Evolutionary conservation across 2,888 invertebrate genomes (phyloP), one percentile per base, ranked within the genome.

Genomic region (Mechanitis mazaeus): DNA sequence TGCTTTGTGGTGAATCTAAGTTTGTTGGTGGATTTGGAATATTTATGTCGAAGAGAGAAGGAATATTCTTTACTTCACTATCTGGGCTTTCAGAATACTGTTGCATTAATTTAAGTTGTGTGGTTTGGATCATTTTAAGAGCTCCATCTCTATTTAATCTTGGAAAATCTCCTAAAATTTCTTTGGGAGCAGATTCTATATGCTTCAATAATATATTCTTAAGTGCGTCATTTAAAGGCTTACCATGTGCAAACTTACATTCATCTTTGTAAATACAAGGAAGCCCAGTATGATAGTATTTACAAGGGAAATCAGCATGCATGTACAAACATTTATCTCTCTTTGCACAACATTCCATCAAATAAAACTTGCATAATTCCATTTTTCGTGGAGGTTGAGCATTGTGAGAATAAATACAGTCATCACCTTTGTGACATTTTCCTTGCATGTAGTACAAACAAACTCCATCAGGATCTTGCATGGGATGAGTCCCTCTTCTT

Each of bases 271-370:
- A 92, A 68, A 93, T 92, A 83, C 98, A 98, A 60, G 94, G 94
- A 83, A 96, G 92, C 68, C 98, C 98, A 59, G 97, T 96, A 81
- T 99, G 98, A 85, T 95, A 98, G 89, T 95, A 98, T 91, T 98
- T 98, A 89, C 98, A 98, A 28, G 98, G 98, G 83, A 98, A 98
- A 83, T 98, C 98, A 75, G 95, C 94, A 88, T 98, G 98, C 96
- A 98, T 96, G 80, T 97, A 99, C 31, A 96, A 92, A 89, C 98
- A 99, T 85, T 97, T 96, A 73, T 97, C 97, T 75, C 96, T 94
- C 88, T 98, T 98, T 59, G 96, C 95, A 89, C 98, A 98, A 82
- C 96, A 96, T 71, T 97, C 97, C 94, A 96, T 96, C 64, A 98
- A 87, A 88, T 98, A 98, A 87, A 98, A 98, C 88, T 98, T 98